Percentiles rank a stretch among this genome's conserved stretches.
phyloP scores from a whole-genome alignment of 1,140 invertebrate genomes.

The Trissolcus basalis region DNA sequence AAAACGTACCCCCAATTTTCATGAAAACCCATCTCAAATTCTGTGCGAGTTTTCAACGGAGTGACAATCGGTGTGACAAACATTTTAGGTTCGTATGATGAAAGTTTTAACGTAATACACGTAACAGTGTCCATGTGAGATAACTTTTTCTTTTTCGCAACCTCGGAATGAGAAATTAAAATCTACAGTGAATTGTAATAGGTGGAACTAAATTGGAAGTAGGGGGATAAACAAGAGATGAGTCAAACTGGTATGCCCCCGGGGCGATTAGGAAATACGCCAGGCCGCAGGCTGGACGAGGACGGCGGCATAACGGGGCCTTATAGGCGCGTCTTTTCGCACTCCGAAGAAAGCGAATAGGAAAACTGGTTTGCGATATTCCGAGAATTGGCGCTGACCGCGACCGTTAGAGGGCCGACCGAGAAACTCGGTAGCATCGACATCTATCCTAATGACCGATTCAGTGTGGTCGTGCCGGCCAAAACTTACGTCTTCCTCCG shows the following conservation, averaged over 20 bases:
- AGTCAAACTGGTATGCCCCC: slow-evolving; percentile 53
- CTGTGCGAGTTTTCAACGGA: too few species aligned
- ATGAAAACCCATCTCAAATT: too few species aligned
- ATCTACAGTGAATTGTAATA: too few species aligned
- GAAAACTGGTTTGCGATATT: slow-evolving; percentile 63
- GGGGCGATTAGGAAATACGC: slow-evolving; percentile 66
- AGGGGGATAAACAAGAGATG: slow-evolving; percentile 41
- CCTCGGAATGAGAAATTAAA: too few species aligned
- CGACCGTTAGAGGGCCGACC: slow-evolving; percentile 37
- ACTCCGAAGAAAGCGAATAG: slow-evolving; percentile 62
- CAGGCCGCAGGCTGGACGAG: neutral
- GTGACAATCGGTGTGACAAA: too few species aligned
- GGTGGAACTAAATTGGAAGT: too few species aligned
- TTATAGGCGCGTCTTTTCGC: slow-evolving; percentile 61
- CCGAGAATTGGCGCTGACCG: slow-evolving; percentile 36
- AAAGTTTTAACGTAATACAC: too few species aligned
- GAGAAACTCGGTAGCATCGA: slow-evolving; percentile 13
- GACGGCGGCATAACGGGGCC: slow-evolving; percentile 27
- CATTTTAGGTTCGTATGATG: too few species aligned
- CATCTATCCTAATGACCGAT: slow-evolving; percentile 37
- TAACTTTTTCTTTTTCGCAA: too few species aligned
- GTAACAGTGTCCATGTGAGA: too few species aligned
- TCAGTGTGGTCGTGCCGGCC: too few species aligned
- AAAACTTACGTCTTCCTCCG: slow-evolving; percentile 76
- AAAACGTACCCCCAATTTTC: too few species aligned